These are phyloP conservation scores for Sceloporus tristichus DNA, from an alignment of 2,113 vertebrate species.

Conservation along the genomic window DNA sequence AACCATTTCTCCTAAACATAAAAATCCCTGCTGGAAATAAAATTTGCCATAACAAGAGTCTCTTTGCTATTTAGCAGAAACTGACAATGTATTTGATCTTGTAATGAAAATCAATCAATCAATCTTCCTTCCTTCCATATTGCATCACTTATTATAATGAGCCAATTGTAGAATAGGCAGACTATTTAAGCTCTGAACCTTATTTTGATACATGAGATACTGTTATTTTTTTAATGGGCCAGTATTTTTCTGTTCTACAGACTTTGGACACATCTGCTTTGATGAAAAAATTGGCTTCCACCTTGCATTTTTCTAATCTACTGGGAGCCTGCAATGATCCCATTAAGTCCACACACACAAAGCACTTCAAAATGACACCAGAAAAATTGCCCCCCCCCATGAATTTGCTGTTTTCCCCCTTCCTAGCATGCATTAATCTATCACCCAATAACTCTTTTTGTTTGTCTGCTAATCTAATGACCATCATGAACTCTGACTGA, in stretches of 20 bases:
- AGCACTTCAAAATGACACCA: too few relatives aligned
- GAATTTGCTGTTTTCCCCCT: too few relatives aligned
- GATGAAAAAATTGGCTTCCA: too few relatives aligned
- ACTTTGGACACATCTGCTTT: too few relatives aligned
- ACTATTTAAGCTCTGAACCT: slow-evolving; percentile 9
- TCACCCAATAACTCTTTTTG: too few relatives aligned
- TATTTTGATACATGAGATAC: slow-evolving; percentile 30
- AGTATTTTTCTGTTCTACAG: not conserved
- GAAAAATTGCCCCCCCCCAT: too few relatives aligned
- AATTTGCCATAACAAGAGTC: not conserved
- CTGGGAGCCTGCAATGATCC: too few relatives aligned
- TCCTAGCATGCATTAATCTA: too few relatives aligned
- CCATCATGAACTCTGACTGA: too few relatives aligned
- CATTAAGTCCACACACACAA: too few relatives aligned
- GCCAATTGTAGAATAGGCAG: slow-evolving; percentile 34
- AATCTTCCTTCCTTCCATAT: not conserved
- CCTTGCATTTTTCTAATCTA: too few relatives aligned
- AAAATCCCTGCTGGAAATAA: not conserved
- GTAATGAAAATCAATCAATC: not conserved
- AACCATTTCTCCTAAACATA: not conserved
- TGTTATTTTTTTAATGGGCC: not conserved
- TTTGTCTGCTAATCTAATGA: too few relatives aligned
- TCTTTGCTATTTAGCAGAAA: not conserved
- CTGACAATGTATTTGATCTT: not conserved
- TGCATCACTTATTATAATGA: slow-evolving; percentile 15